Evolutionary conservation across 1,140 invertebrate species (phyloP), one percentile per base, ranked within the genome.

Genomic region (Neomicropteryx cornuta): DNA sequence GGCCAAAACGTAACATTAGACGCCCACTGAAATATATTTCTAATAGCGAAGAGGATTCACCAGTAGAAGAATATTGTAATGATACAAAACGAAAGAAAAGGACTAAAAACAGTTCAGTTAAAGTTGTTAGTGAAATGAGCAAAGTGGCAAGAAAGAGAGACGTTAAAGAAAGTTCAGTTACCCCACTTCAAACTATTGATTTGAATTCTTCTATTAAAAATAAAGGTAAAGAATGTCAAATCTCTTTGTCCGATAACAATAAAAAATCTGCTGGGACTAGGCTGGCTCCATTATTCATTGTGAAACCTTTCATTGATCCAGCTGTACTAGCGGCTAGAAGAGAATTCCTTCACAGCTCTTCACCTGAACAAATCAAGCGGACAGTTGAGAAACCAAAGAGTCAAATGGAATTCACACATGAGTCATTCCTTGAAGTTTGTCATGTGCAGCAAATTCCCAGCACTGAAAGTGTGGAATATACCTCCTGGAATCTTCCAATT

Each of bases 211-310:
- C 3, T 17, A 32, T 19, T 16, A 19, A 43, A 37, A 22, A 16
- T 36, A 41, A 41, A 17, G 4, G 29, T 18, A 36, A 8, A 23
- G 33, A 34, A 44, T 22, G 36, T 21, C 44, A 36, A 45, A 55
- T 18, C 23, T 27, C 23, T 6, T n/a, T 32, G 6, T 6, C 10
- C 8, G 8, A 32, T 6, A n/a, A 18, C 48, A n/a, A 30, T 32
- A 60, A 47, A 8, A 50, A 53, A 40, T 17, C 37, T 30, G 27
- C 38, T 5, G 13, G 8, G 8, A 28, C 57, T 16, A 72, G 70
- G 51, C 49, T 78, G 27, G 75, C 76, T 5, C 75, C 76, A n/a
- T 59, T 78, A n/a, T 78, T 78, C 55, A 40, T 63, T 13, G 48
- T 66, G 8, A 78, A 76, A 58, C 60, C 64, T 21, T 62, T 66